Evolutionary conservation across 2,113 vertebrate species (phyloP).

Genomic region (Cochlearius cochlearius): DNA sequence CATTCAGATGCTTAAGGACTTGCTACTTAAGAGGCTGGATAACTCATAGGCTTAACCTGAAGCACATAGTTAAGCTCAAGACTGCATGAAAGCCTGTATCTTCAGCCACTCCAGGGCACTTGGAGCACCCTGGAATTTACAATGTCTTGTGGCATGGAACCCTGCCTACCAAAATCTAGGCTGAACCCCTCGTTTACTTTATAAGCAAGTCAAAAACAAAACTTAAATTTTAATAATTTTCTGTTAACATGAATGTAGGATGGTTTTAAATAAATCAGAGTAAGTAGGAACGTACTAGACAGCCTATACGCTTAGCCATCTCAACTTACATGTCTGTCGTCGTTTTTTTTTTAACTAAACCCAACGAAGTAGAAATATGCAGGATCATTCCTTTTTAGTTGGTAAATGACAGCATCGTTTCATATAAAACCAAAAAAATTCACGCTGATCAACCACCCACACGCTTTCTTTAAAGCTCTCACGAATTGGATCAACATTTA

Average conservation of each 20-base stretch:
- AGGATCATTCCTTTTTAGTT: not conserved
- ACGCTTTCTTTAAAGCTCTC: not conserved
- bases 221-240: not conserved
- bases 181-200: not conserved
- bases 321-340: not conserved
- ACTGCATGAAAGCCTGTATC: not conserved
- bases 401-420: not conserved
- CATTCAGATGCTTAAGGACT: not conserved
- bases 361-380: not conserved
- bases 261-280: not conserved
- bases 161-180: not conserved
- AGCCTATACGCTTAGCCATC: not conserved
- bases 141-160: not conserved
- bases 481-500: constrained; percentile 35
- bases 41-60: not conserved
- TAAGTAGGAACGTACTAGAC: not conserved
- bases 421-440: not conserved
- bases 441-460: constrained; percentile 18
- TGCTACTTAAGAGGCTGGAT: not conserved
- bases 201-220: not conserved
- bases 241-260: not conserved
- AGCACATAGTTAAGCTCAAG: not conserved
- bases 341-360: not conserved
- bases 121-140: not conserved
- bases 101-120: not conserved